Percentiles rank a stretch among this genome's conserved stretches.
phyloP scores from a whole-genome alignment of 2,113 vertebrate species.

The Dasyurus viverrinus region DNA sequence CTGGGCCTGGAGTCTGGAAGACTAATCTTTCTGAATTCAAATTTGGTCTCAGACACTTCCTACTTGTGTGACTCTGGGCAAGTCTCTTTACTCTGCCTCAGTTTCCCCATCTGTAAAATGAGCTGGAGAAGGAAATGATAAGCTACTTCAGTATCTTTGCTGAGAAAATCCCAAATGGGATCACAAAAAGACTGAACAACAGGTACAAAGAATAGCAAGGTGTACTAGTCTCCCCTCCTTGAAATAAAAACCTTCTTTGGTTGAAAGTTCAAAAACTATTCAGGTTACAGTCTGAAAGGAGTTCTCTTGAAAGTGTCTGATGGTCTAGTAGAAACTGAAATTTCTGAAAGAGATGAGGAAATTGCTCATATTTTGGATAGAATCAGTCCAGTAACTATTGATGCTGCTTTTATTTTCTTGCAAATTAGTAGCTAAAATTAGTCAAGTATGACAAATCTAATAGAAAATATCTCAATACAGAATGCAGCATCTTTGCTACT shows the following conservation, averaged over 20 bases:
- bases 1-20: not conserved
- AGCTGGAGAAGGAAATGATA: not conserved
- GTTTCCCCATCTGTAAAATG: not conserved
- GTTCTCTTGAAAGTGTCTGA: not conserved
- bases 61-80: not conserved
- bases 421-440: not conserved
- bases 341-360: not conserved
- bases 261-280: not conserved
- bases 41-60: not conserved
- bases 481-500: not conserved
- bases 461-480: not conserved
- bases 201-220: not conserved
- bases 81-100: not conserved
- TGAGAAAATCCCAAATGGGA: not conserved
- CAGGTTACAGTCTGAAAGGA: not conserved
- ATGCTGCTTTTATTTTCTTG: not conserved
- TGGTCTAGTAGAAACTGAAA: not conserved
- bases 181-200: not conserved
- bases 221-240: not conserved
- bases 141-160: not conserved
- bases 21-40: not conserved
- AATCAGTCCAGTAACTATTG: not conserved
- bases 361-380: not conserved
- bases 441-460: not conserved
- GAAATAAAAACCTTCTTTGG: not conserved